A percentile compares a stretch with the other conserved stretches of the same genome.
Evolutionary conservation across 2,113 vertebrate species (phyloP).

Genomic region (Athene cunicularia): DNA sequence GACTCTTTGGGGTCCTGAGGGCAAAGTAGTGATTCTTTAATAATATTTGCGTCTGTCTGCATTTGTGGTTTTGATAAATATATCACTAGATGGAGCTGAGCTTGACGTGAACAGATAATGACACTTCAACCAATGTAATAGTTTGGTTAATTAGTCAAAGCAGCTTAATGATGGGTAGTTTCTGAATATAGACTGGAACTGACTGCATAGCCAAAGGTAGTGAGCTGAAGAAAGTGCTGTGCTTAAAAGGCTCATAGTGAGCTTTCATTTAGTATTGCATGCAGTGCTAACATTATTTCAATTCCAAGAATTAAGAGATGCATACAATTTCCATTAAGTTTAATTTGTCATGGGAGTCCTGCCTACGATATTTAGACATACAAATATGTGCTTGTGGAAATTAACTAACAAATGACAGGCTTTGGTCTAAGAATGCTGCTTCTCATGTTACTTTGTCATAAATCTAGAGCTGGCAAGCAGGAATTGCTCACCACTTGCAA

Average conservation of each 20-base stretch:
- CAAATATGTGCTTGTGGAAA: conserved; percentile 36
- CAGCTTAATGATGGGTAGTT: conserved; percentile 13
- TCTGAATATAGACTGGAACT: conserved; percentile 5
- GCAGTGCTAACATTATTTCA: not conserved
- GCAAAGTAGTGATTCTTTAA: fast-evolving
- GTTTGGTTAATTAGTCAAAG: conserved; percentile 55
- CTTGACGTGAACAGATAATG: not conserved
- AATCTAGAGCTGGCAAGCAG: not conserved
- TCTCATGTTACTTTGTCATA: not conserved
- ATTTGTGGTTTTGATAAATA: not conserved
- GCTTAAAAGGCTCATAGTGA: conserved; percentile 4
- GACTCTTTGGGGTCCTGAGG: not conserved
- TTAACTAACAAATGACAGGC: not conserved
- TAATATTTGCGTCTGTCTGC: not conserved
- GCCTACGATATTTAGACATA: not conserved
- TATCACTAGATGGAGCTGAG: not conserved
- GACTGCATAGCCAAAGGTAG: not conserved
- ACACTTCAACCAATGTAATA: not conserved
- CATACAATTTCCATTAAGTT: not conserved
- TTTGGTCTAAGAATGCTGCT: not conserved
- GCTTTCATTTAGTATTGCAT: conserved; percentile 39
- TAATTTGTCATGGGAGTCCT: not conserved
- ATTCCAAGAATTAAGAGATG: not conserved
- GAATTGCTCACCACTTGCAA: not conserved
- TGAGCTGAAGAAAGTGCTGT: conserved; percentile 40